phyloP scores from a whole-genome alignment of 2,888 invertebrate genomes.

The Leptinotarsa tumamoca region DNA sequence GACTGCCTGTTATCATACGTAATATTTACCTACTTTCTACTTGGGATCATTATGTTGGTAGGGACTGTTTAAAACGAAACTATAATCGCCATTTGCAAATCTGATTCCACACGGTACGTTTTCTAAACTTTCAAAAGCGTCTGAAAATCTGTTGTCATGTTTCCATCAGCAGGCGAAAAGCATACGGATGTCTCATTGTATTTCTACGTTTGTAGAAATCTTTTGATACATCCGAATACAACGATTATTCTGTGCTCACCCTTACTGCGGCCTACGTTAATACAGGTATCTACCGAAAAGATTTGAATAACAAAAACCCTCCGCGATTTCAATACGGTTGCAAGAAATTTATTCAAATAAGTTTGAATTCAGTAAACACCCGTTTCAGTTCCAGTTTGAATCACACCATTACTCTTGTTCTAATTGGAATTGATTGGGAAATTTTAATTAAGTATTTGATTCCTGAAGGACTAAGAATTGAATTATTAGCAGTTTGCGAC shows the following conservation, averaged over 20 bases:
- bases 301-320: constrained; percentile 1
- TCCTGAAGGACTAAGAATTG: neutral
- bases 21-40: too few species aligned
- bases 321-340: neutral
- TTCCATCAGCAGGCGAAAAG: constrained; percentile 15
- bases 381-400: constrained; percentile 4
- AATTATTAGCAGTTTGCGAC: neutral
- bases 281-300: neutral
- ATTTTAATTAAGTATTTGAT: constrained; percentile 10
- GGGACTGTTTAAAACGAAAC: too few species aligned
- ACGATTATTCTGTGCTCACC: neutral
- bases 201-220: neutral
- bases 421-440: neutral
- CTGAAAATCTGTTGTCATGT: too few species aligned
- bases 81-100: too few species aligned
- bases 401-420: constrained; percentile 8
- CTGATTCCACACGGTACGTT: too few species aligned
- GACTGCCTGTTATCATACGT: too few species aligned
- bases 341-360: constrained; percentile 5
- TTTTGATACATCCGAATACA: neutral
- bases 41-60: too few species aligned
- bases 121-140: too few species aligned
- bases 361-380: neutral
- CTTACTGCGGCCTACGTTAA: neutral
- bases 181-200: constrained; percentile 21